Evolutionary conservation across 2,797 vertebrate genomes (phyloP), one percentile per base, ranked within the genome.

Genomic region (Enteromius argenteus): DNA sequence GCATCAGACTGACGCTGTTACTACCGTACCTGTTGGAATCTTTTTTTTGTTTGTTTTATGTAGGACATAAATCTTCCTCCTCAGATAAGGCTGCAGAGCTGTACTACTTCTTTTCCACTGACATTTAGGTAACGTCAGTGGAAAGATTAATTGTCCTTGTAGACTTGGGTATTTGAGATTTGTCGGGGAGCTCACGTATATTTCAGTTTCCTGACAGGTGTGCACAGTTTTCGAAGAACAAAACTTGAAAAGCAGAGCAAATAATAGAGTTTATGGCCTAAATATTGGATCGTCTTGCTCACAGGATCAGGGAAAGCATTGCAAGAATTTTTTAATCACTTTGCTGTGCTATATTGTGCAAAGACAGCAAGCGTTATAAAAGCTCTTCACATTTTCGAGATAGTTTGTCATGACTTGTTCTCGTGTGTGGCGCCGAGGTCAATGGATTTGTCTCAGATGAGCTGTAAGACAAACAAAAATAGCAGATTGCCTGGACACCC

Each of bases 401-500:
- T 86, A 84, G 86, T 88, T 87, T 81, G 86, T 88, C 83, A 74
- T 84, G 84, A 84, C 88, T 90, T 60, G 39, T 56, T 80, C 80
- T 64, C 81, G 58, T 19, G 23, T 86, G 37, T 83, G 72, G 72
- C 68, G 66, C 89, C 44, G 0, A 69, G 82, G 78, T 84, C 72
- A 64, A 87, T 42, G 53, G 71, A 89, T 91, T 87, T 82, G 66
- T 91, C 87, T 87, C 84, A 74, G 79, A 88, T 86, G 87, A 88
- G 79, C 88, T 88, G 77, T 86, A 85, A 91, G 89, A 84, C 77
- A 67, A 91, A 87, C 89, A 91, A 87, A 92, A 92, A 91, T 92
- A 91, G 87, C 88, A 87, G 86, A 91, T 89, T 83, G 71, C 67
- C 11, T 56, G 56, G 67, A 83, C 85, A 80, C n/a, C 19, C 64